Evolutionary conservation across 2,888 invertebrate species (phyloP), one percentile per base, ranked within the genome.

Genomic region (Drosophila multiciliata): DNA sequence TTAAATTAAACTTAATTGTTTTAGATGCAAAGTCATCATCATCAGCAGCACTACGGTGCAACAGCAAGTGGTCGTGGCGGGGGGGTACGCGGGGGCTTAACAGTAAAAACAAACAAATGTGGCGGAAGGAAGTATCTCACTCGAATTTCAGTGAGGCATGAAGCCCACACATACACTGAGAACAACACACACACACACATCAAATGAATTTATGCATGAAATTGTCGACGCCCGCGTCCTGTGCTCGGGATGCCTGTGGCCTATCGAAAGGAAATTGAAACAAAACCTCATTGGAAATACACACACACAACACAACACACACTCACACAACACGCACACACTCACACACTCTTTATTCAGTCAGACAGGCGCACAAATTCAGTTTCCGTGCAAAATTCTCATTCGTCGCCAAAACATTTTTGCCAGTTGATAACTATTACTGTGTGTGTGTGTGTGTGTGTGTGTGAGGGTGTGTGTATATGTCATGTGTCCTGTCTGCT

Each of bases 241-340:
- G 84, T 76, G 49, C 71, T 84, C 80, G 80, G 85, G 71, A 68
- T 83, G 89, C 80, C 89, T 83, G 91, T 83, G 90, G 87, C 89
- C 83, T 85, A 89, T 90, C 90, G 80, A 90, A 91, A 90, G 89
- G 91, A 91, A 91, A 89, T 90, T 89, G 90, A 90, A 91, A 90
- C 91, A 89, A 90, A 89, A 87, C 90, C 89, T 89, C 87, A 89
- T 90, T 90, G 85, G 82, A 78, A 89, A 89, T 69, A 87, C 69
- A 74, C 60, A 70, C 62, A 66, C 29, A 65, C 60, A 29, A 26
- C 9, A 36, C 33, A 53, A 17, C 42, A 67, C 58, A 61, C 40
- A 67, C 58, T 1, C 12, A 42, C 17, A 36, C 48, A 48, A 48
- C 36, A 45, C 32, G 38, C 38, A 50, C 38, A n/a, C 48, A 17